Conservation (phyloP, 2,888 invertebrate species). For the Ommatoiulus sabulosus region DNA sequence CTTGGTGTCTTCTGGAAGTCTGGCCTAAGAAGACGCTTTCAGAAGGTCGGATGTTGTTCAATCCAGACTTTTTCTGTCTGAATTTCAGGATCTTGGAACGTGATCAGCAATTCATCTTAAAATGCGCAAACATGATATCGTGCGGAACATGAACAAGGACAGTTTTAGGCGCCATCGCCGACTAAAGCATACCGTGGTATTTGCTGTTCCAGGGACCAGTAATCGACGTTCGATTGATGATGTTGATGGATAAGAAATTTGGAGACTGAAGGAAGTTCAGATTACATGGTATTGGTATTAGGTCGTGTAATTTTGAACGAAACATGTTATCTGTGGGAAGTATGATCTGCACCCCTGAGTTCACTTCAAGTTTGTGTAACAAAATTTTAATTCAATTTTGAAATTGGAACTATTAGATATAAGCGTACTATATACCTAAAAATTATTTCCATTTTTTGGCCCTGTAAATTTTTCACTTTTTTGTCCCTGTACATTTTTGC, state of each 20-base stretch:
- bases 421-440: no score
- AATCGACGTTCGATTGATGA: not conserved
- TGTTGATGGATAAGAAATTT: not conserved
- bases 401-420: no score
- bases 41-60: slow-evolving; percentile 39
- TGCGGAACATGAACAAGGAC: slow-evolving; percentile 57
- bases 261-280: slow-evolving; percentile 30
- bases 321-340: not conserved
- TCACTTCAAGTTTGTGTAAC: no score
- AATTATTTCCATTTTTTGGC: no score
- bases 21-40: not conserved
- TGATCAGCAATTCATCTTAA: slow-evolving; percentile 59
- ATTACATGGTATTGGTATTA: not conserved
- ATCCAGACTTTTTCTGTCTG: slow-evolving; percentile 20
- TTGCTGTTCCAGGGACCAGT: not conserved
- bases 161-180: slow-evolving; percentile 58
- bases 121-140: not conserved
- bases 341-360: not conserved
- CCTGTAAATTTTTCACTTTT: no score
- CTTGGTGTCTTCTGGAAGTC: not conserved
- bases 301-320: not conserved
- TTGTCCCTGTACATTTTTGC: no score
- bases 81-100: slow-evolving; percentile 58
- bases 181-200: slow-evolving; percentile 54
- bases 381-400: no score